Evolutionary conservation across 2,113 vertebrate genomes (phyloP).

Genomic region (Dasyornis broadbenti): DNA sequence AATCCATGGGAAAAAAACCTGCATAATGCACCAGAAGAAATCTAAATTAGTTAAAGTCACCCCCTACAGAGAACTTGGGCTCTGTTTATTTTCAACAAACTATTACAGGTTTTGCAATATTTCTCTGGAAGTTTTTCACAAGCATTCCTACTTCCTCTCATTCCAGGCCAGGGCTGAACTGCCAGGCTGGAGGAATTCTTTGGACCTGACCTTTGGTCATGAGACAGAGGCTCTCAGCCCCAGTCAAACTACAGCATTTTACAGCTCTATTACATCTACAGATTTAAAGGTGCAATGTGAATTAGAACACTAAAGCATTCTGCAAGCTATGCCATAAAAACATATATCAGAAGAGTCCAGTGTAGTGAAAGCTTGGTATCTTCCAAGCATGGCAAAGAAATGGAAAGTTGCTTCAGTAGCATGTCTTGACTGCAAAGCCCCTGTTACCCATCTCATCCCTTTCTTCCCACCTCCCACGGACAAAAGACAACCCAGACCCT

Average conservation of each 20-base stretch:
- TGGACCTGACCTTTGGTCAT: not conserved
- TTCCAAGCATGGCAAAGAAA: not conserved
- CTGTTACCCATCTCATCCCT: fast-evolving
- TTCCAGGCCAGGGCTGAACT: not conserved
- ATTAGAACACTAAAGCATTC: not conserved
- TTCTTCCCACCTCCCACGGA: not conserved
- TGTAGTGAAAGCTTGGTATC: not conserved
- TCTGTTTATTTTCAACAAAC: slow-evolving; percentile 42
- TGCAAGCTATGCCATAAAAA: not conserved
- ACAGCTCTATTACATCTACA: not conserved
- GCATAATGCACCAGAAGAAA: slow-evolving; percentile 3
- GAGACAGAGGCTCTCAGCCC: not conserved
- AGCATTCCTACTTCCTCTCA: slow-evolving; percentile 3
- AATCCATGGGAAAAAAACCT: slow-evolving; percentile 23
- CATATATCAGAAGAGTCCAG: fast-evolving
- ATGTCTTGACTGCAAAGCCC: not conserved
- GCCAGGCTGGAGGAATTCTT: not conserved
- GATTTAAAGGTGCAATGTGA: not conserved
- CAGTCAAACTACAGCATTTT: not conserved
- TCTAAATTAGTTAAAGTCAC: slow-evolving; percentile 8
- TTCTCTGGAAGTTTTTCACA: slow-evolving; percentile 26
- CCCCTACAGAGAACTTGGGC: not conserved
- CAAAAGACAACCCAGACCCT: not conserved
- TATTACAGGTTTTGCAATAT: slow-evolving; percentile 22
- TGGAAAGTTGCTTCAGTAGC: not conserved